A percentile compares a stretch with the other conserved stretches of the same genome.
Evolutionary conservation across 2,888 invertebrate genomes (phyloP).

Genomic region (Meteorus colon): DNA sequence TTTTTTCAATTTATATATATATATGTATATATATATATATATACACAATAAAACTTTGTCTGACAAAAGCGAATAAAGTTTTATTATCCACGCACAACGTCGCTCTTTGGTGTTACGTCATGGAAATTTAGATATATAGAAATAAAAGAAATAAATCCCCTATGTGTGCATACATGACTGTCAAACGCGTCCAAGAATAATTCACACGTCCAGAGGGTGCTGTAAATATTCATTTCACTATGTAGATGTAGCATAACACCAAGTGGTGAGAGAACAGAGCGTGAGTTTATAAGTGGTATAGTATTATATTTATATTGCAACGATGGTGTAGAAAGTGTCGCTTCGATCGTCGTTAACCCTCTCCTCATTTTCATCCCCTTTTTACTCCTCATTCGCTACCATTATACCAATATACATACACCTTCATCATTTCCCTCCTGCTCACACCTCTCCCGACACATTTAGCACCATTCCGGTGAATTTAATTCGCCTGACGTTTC

Average conservation of each 20-base stretch:
- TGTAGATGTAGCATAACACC: neutral
- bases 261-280: slow-evolving; percentile 3
- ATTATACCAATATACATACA: neutral
- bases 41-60: slow-evolving; percentile 6
- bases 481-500: slow-evolving; percentile 58
- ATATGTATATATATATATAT: too few relatives aligned
- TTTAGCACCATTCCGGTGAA: slow-evolving; percentile 52
- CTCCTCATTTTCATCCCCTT: neutral
- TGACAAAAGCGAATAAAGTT: neutral
- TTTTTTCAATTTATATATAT: neutral
- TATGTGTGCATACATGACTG: neutral
- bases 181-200: slow-evolving; percentile 9
- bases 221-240: slow-evolving; percentile 18
- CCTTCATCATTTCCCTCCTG: neutral
- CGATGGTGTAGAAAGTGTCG: slow-evolving; percentile 5
- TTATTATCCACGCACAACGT: neutral
- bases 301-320: slow-evolving; percentile 16
- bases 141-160: neutral
- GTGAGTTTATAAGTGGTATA: neutral
- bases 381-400: slow-evolving; percentile 8
- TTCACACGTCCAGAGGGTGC: slow-evolving; percentile 22
- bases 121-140: neutral
- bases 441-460: slow-evolving; percentile 40
- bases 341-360: slow-evolving; percentile 30
- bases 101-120: neutral